Base-by-base conservation (phyloP, 2,797 vertebrate species). In the Ctenochaetus hawaiiensis region DNA sequence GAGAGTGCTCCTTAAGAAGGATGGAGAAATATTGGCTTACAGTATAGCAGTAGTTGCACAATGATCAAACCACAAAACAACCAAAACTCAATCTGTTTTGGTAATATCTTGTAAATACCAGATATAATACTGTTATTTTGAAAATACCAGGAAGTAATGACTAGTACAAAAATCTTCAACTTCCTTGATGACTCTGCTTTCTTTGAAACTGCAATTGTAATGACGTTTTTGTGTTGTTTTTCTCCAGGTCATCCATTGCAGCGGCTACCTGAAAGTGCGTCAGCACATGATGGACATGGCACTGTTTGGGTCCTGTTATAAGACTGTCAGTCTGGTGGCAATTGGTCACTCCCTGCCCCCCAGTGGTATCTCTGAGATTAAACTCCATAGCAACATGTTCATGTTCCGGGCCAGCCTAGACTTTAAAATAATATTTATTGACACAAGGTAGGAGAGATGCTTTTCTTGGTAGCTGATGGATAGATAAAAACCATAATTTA, bases 331-430 rank as follows among this genome's bases (percentile, higher is more conserved):
- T 63, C 93, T 99, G 85, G 97, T 99, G 92, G 97, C 97, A 0
- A 97, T 99, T 59, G 97, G 97, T 20, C 97, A 99, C 57, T 98
- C 98, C 0, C 89, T 99, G 70, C 97, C 98, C 0, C 96, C 97
- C 74, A 97, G 97, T 17, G 97, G 97, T n/a, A 95, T 97, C 92
- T 97, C 98, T 0, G 98, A 99, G 91, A 96, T 99, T 90, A 98
- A 98, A 82, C 97, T 99, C 44, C 96, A 98, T 90, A 97, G 96
- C 44, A 99, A 99, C 93, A 99, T 99, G 97, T 99, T 99, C 85
- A 99, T 99, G 97, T 99, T 99, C 89, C 94, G 98, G 52, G 98
- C 98, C 75, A 98, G 97, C 61, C 94, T 99, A n/a, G 97, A 99
- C 77, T 93, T 99, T 22, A 98, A 99, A 82, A 94, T 99, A 68